phyloP scores from a whole-genome alignment of 2,888 invertebrate genomes.

The Acrocyrtus sp. region DNA sequence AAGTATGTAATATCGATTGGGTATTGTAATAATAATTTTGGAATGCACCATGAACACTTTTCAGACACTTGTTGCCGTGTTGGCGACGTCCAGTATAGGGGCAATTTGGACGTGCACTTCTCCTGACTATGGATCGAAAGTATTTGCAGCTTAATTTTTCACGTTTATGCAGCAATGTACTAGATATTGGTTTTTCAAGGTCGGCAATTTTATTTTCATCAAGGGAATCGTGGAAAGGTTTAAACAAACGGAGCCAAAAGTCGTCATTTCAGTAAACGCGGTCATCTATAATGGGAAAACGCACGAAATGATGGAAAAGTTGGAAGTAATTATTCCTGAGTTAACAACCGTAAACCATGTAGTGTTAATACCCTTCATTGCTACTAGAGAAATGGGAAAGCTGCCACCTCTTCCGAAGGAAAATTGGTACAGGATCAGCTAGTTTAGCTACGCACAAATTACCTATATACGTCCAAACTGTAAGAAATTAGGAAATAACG shows the following conservation, averaged over 20 bases:
- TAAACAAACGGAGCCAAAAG: conserved; percentile 69
- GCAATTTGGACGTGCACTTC: conserved; percentile 71
- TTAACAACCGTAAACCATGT: conserved; percentile 54
- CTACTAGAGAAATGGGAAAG: conserved; percentile 12
- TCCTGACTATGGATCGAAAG: conserved; percentile 70
- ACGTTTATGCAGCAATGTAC: background rate
- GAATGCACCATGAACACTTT: no score
- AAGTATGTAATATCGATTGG: background rate
- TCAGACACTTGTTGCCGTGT: conserved; percentile 69
- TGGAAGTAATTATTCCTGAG: conserved; percentile 66
- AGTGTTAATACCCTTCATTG: conserved; percentile 59
- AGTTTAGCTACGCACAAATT: no score
- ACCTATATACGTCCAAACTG: no score
- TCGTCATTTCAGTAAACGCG: conserved; percentile 70
- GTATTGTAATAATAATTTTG: background rate
- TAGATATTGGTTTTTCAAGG: background rate
- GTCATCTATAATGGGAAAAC: conserved; percentile 70
- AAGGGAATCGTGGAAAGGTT: conserved; percentile 66
- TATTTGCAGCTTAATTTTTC: conserved; percentile 15
- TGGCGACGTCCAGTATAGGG: conserved; percentile 70
- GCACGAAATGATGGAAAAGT: conserved; percentile 68
- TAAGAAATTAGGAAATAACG: background rate
- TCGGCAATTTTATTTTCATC: background rate
- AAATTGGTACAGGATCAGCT: conserved; percentile 38
- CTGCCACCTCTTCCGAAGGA: conserved; percentile 21